These are phyloP conservation scores for Podarcis siculus DNA, from an alignment of 2,797 vertebrate species.

Conservation along the genomic window DNA sequence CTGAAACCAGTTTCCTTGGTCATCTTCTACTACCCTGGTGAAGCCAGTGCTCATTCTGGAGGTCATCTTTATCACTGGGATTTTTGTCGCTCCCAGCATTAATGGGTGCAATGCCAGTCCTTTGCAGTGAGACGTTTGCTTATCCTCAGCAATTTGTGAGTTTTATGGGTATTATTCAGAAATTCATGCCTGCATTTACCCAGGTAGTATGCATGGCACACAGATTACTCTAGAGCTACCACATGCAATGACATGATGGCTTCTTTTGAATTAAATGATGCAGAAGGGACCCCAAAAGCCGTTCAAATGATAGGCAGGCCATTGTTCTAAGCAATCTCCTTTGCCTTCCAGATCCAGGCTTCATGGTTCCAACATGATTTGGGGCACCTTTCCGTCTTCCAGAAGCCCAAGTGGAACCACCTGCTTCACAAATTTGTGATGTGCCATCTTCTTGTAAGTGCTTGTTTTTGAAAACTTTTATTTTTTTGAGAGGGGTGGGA, in stretches of 20 bases:
- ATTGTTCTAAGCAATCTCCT: neutral
- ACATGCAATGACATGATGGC: neutral
- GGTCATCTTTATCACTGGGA: neutral
- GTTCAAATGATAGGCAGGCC: too few relatives aligned
- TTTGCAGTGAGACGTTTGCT: neutral
- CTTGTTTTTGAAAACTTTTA: neutral
- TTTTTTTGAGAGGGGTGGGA: too few relatives aligned
- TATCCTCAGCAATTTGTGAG: neutral
- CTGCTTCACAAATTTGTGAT: constrained; percentile 74
- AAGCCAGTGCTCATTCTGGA: neutral
- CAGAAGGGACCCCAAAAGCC: neutral
- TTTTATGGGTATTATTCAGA: neutral
- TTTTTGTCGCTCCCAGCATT: neutral
- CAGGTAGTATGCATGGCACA: neutral
- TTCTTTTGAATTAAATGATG: neutral
- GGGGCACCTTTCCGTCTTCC: constrained; percentile 75
- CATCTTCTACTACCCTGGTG: neutral
- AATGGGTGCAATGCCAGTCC: neutral
- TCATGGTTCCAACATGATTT: constrained; percentile 80
- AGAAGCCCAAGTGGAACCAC: constrained; percentile 73
- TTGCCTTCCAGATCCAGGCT: constrained; percentile 66
- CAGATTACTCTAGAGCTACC: neutral
- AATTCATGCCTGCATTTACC: neutral
- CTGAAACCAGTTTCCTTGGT: neutral
- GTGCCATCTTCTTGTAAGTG: constrained; percentile 74